Percentiles rank a stretch among this genome's conserved stretches.
phyloP scores from a whole-genome alignment of 2,797 vertebrate genomes.

The Vireo griseus region DNA sequence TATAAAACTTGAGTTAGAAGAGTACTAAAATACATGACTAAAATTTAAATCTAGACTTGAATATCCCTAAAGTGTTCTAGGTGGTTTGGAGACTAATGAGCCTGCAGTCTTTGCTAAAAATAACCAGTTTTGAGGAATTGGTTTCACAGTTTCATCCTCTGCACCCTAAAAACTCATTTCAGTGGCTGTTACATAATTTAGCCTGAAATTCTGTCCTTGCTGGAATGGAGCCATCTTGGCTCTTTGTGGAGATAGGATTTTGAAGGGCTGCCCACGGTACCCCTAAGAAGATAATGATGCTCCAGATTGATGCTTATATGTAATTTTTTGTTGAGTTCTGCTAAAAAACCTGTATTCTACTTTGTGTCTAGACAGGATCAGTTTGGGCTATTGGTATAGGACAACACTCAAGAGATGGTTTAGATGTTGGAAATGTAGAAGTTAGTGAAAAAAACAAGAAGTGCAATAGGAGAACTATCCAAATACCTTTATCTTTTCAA shows the following conservation, averaged over 20 bases:
- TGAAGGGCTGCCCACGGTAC: neutral
- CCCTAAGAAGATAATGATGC: neutral
- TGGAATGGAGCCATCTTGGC: neutral
- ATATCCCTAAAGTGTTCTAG: neutral
- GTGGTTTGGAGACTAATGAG: neutral
- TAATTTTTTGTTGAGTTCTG: neutral
- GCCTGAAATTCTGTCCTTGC: neutral
- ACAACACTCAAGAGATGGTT: neutral
- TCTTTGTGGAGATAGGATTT: neutral
- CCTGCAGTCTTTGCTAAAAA: neutral
- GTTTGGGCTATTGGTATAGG: accelerated
- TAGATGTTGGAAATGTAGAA: neutral
- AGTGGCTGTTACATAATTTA: neutral
- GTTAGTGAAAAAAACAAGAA: neutral
- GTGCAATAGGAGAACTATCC: neutral
- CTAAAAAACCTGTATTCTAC: neutral
- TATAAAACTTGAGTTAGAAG: neutral
- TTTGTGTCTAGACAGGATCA: neutral
- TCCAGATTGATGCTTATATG: neutral
- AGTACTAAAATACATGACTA: neutral
- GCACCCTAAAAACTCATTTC: neutral
- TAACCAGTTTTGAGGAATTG: neutral
- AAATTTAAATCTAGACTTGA: neutral
- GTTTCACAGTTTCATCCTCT: neutral
- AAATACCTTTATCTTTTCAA: neutral